Evolutionary conservation across 1,140 invertebrate genomes (phyloP).

Genomic region (Diuraphis noxia): DNA sequence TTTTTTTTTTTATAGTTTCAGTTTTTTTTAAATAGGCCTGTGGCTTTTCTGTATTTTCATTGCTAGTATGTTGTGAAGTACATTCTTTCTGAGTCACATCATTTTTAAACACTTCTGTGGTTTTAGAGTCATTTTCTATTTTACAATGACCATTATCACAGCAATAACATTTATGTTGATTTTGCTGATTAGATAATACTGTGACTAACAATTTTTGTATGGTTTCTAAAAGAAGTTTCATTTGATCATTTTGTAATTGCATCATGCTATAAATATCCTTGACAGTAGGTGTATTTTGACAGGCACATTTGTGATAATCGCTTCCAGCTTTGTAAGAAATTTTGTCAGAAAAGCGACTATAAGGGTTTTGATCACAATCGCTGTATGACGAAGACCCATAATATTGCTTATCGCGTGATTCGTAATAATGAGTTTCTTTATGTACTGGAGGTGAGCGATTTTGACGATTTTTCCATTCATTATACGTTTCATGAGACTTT

Average conservation of each 20-base stretch:
- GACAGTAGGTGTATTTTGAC: slow-evolving; percentile 29
- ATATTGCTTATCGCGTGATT: slow-evolving; percentile 15
- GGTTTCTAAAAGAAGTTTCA: slow-evolving; percentile 46
- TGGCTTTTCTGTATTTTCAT: neutral
- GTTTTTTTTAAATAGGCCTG: neutral
- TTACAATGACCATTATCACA: neutral
- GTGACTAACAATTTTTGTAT: slow-evolving; percentile 47
- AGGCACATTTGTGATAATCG: slow-evolving; percentile 15
- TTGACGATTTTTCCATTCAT: slow-evolving; percentile 42
- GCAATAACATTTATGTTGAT: slow-evolving; percentile 28
- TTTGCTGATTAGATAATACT: slow-evolving; percentile 45
- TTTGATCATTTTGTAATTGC: slow-evolving; percentile 53
- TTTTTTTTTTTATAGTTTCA: neutral
- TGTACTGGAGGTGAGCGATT: neutral
- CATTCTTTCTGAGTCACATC: neutral
- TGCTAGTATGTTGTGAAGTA: neutral
- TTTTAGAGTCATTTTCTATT: neutral
- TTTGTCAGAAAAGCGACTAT: neutral
- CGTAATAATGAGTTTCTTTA: slow-evolving; percentile 29
- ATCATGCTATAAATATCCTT: slow-evolving; percentile 51
- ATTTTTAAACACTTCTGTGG: neutral
- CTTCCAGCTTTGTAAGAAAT: neutral
- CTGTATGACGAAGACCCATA: slow-evolving; percentile 3
- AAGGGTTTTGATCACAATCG: slow-evolving; percentile 33
- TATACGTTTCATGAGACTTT: slow-evolving; percentile 37